Evolutionary conservation across 2,888 invertebrate genomes (phyloP).

Genomic region (Patella pellucida): DNA sequence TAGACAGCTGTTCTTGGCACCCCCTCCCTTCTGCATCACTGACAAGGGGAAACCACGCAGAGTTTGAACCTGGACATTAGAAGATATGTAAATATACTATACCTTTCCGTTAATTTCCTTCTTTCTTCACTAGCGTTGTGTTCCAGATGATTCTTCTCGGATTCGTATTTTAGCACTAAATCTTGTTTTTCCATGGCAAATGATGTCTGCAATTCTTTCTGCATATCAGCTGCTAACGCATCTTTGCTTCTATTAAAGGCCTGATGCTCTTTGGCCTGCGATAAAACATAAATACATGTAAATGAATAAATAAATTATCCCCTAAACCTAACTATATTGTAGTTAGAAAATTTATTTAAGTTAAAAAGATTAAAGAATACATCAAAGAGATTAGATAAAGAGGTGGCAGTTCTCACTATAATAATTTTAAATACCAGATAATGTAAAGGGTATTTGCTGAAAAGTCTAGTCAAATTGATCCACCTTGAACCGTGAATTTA

Average conservation of each 20-base stretch:
- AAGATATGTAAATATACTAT: background rate
- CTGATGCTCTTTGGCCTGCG: slow-evolving; percentile 43
- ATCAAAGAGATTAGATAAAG: too few species aligned
- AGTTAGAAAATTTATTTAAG: too few species aligned
- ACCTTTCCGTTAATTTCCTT: slow-evolving; percentile 33
- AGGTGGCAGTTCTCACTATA: too few species aligned
- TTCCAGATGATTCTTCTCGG: slow-evolving; percentile 53
- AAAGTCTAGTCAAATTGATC: too few species aligned
- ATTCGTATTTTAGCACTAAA: slow-evolving; percentile 49
- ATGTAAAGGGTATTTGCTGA: too few species aligned
- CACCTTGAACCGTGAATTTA: too few species aligned
- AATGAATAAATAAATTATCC: background rate
- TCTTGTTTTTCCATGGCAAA: slow-evolving; percentile 56
- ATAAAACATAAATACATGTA: background rate
- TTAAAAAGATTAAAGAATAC: too few species aligned
- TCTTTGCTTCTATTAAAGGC: slow-evolving; percentile 46
- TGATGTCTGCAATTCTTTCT: slow-evolving; percentile 47
- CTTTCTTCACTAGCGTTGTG: slow-evolving; percentile 50
- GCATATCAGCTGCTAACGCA: slow-evolving; percentile 49
- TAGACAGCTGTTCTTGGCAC: too few species aligned
- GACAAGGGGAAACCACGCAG: too few species aligned
- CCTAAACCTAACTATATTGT: background rate
- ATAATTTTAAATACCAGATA: too few species aligned
- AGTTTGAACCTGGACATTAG: too few species aligned
- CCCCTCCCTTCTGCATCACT: too few species aligned